A percentile compares a stretch with the other conserved stretches of the same genome.
Conservation (phyloP, 2,797 vertebrate species). For the Coregonus suidteri region DNA sequence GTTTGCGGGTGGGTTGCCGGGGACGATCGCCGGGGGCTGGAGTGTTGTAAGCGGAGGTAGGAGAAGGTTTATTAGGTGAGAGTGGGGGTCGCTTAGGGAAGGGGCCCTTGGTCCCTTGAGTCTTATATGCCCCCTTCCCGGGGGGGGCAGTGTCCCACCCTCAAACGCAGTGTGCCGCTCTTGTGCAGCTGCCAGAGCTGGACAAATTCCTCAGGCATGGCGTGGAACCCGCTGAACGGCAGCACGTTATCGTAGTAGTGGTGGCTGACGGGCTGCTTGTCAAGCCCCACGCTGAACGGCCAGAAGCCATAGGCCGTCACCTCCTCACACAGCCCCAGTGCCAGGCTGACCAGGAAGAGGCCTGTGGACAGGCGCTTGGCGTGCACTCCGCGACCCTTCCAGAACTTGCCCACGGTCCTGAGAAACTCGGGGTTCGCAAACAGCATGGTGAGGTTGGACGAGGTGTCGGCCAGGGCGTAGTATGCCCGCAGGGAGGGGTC, state of each 20-base stretch:
- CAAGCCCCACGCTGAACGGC: constrained; percentile 88
- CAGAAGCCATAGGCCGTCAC: constrained; percentile 95
- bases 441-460: constrained; percentile 88
- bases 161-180: constrained; percentile 85
- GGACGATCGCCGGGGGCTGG: not conserved
- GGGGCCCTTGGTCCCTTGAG: not conserved
- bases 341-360: constrained; percentile 91
- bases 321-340: constrained; percentile 92
- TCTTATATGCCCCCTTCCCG: constrained; percentile 35
- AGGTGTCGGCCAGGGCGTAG: constrained; percentile 84
- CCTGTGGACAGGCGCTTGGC: constrained; percentile 92
- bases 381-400: constrained; percentile 88
- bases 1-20: not conserved
- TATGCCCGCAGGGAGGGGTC: constrained; percentile 89
- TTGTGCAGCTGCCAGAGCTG: constrained; percentile 97
- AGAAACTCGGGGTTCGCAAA: constrained; percentile 96
- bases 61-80: not conserved
- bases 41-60: not conserved
- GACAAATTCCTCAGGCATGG: constrained; percentile 97
- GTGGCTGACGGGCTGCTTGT: constrained; percentile 85
- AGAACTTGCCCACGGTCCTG: constrained; percentile 89
- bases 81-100: not conserved
- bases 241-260: constrained; percentile 96
- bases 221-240: constrained; percentile 88
- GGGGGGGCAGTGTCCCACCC: constrained; percentile 79